Percentiles rank a stretch among this genome's conserved stretches.
Evolutionary conservation across 1,140 invertebrate species (phyloP).

Genomic region (Lasioglossum baleicum): DNA sequence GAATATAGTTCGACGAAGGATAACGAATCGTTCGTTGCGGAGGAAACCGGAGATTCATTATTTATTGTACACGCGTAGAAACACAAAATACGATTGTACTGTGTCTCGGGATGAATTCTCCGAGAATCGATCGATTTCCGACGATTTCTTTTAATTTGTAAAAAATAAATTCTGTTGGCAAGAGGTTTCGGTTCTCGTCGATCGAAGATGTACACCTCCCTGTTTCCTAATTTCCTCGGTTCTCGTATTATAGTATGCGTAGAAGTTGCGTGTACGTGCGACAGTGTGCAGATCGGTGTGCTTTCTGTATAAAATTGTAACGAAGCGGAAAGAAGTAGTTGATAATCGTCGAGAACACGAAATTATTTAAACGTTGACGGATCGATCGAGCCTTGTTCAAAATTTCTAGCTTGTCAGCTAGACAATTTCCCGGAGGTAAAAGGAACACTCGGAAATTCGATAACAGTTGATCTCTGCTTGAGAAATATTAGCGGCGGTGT

Average conservation of each 20-base stretch:
- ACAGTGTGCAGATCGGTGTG: conserved; percentile 45
- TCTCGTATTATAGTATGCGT: conserved; percentile 33
- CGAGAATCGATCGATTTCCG: conserved; percentile 22
- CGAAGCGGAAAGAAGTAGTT: neutral
- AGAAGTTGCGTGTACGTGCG: conserved; percentile 33
- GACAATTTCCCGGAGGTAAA: neutral
- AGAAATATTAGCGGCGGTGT: no score
- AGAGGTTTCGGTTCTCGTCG: no score
- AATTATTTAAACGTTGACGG: conserved; percentile 19
- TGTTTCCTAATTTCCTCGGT: neutral
- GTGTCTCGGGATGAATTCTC: conserved; percentile 1
- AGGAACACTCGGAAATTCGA: neutral
- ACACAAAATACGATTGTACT: neutral
- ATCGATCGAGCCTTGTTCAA: conserved; percentile 23
- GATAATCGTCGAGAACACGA: neutral
- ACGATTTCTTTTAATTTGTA: no score
- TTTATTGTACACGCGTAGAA: conserved; percentile 35
- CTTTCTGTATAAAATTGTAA: conserved; percentile 43
- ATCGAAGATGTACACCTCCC: conserved; percentile 13
- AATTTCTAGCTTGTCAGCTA: neutral
- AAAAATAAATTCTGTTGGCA: no score
- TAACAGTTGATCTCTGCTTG: neutral
- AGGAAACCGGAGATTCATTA: conserved; percentile 24
- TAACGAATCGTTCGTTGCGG: neutral
- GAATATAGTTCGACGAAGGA: neutral